Evolutionary conservation across 2,113 vertebrate species (phyloP), one percentile per base, ranked within the genome.

Genomic region (Plestiodon gilberti): DNA sequence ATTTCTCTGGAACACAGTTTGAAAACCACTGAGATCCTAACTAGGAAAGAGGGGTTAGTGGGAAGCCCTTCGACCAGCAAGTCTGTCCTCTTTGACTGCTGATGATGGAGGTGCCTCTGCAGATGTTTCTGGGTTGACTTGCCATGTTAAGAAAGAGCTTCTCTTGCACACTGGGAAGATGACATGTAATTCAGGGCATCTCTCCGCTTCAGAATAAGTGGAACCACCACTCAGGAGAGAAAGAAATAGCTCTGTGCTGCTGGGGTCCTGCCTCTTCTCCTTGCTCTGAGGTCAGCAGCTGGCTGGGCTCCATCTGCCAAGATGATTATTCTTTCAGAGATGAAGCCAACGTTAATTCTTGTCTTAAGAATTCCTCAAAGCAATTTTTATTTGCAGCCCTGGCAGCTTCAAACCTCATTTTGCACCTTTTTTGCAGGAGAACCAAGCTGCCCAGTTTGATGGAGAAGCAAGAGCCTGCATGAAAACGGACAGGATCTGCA

Each of bases 311-410:
- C 93, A 89, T 83, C 90, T 93, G 92, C 88, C 92, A 93, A 92
- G 90, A 85, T 91, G 92, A 93, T 94, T 94, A 94, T 94, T 94
- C 93, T 94, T 94, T 95, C 94, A 91, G 90, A 94, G 89, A 91
- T 90, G 81, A 90, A 94, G 92, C 89, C 94, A 93, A 93, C 93
- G 93, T 92, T 94, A 93, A 94, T 94, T 92, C 92, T 92, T 94
- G 94, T 92, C 90, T 89, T 87, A 90, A 93, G 91, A 67, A 93
- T 91, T 92, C 94, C 94, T 94, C 94, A 93, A 95, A 94, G 94
- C 91, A 91, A 95, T 95, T 94, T 95, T 87, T 90, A 91, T 93
- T 93, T 94, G 91, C 91, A 93, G 88, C 90, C 86, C 91, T 91
- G 92, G 85, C 40, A 91, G 90, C 88, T 86, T 90, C 90, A 82